phyloP scores from a whole-genome alignment of 2,797 vertebrate genomes.

The Crenuchus spilurus region DNA sequence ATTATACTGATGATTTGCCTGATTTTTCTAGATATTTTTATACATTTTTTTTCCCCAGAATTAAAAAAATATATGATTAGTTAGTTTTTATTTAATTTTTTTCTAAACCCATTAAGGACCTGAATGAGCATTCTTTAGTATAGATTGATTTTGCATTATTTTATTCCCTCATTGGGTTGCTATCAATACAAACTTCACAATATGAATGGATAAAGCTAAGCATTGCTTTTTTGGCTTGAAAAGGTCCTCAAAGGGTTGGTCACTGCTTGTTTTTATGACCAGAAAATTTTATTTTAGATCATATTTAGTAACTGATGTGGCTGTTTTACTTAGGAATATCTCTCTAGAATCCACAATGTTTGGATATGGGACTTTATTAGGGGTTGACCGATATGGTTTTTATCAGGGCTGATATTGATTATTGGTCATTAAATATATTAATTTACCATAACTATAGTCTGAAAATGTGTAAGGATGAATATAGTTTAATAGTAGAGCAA shows the following conservation, averaged over 20 bases:
- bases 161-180: too few relatives aligned
- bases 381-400: too few relatives aligned
- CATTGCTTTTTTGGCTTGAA: not conserved
- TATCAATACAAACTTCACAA: not conserved
- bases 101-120: slow-evolving; percentile 72
- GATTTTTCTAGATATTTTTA: slow-evolving; percentile 2
- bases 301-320: not conserved
- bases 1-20: slow-evolving; percentile 40
- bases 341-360: slow-evolving; percentile 58
- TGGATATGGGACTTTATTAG: slow-evolving; percentile 63
- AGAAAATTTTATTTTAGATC: not conserved
- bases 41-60: not conserved
- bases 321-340: not conserved
- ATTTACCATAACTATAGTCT: too few relatives aligned
- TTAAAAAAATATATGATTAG: not conserved
- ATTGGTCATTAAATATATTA: too few relatives aligned
- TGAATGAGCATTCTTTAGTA: too few relatives aligned
- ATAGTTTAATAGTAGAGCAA: too few relatives aligned
- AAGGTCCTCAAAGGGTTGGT: slow-evolving; percentile 76
- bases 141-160: too few relatives aligned
- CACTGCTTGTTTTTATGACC: not conserved
- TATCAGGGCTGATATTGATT: too few relatives aligned
- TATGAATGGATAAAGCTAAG: not conserved
- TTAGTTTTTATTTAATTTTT: slow-evolving; percentile 4
- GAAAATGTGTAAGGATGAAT: too few relatives aligned